Evolutionary conservation across 2,113 vertebrate genomes (phyloP).

Genomic region (Labeo catla): DNA sequence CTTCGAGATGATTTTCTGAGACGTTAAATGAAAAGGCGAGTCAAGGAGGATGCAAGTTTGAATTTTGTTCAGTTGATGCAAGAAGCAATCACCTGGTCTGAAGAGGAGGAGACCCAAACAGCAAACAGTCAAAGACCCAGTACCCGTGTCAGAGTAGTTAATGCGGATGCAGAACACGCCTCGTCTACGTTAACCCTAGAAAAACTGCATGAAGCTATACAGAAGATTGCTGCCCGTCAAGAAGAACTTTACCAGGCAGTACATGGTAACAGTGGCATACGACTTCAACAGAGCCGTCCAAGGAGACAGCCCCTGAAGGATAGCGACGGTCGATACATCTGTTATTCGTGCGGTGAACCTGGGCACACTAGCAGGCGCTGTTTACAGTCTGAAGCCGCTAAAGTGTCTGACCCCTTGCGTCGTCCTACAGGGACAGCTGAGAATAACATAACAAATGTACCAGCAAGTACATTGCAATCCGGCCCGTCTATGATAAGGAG

Average conservation of each 20-base stretch:
- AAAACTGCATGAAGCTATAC: not conserved
- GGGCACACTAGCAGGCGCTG: not conserved
- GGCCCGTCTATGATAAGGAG: too few relatives aligned
- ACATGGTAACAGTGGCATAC: not conserved
- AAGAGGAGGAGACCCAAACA: slow-evolving; percentile 1
- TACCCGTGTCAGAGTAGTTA: not conserved
- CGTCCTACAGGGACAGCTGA: too few relatives aligned
- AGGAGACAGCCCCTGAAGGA: not conserved
- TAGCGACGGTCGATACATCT: not conserved
- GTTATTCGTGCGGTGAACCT: not conserved
- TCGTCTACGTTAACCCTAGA: not conserved
- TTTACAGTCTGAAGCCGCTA: not conserved
- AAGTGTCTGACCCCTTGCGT: not conserved
- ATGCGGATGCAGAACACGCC: not conserved
- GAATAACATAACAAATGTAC: too few relatives aligned
- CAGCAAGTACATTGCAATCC: too few relatives aligned
- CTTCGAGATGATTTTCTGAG: not conserved
- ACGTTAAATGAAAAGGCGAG: not conserved
- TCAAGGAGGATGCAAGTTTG: not conserved
- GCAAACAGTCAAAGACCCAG: not conserved
- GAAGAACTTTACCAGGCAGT: not conserved
- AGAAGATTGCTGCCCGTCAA: too few relatives aligned
- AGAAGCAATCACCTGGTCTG: not conserved
- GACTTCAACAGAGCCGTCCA: not conserved
- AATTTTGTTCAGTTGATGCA: slow-evolving; percentile 19